Evolutionary conservation across 2,113 vertebrate species (phyloP), one percentile per base, ranked within the genome.

Genomic region (Tor tambroides): DNA sequence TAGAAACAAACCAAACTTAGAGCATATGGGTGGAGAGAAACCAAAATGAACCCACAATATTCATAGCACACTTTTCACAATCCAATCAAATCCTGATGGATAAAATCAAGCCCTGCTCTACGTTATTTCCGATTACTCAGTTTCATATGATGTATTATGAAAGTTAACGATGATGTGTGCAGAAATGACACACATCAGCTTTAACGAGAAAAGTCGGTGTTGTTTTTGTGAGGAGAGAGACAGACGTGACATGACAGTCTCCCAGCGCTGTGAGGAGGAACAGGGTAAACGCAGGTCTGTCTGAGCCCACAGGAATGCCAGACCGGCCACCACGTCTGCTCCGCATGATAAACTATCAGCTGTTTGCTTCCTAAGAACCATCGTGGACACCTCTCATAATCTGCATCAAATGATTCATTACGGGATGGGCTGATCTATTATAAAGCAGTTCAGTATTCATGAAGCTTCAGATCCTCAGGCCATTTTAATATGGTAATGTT

Each of bases 221-320:
- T 75, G 41, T 75, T 43, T 26, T 75, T 46, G 11, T 14, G 41
- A 26, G 11, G 41, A 75, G 10, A 9, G 41, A 76, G 74, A 76
- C 74, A 76, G 72, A 28, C 72, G n/a, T 46, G n/a, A 76, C 41
- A 9, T 76, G 72, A 76, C 41, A 46, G 69, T 23, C 65, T 32
- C 14, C 6, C 65, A 4, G 65, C 65, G 7, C 15, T 35, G 65
- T 19, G 65, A 69, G 35, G 35, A 74, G 69, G 71, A 74, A 12
- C 35, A 74, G 71, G 74, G 74, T 46, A 41, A 26, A 75, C 23
- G 4, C 35, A 41, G 32, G 69, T 32, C 67, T 8, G 67, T 38
- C 67, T 71, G 67, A 71, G 17, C 30, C 35, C 69, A 41, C 67
- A 71, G 67, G 67, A 71, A 71, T 4, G 19, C 67, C 67, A 71